phyloP scores from a whole-genome alignment of 2,888 invertebrate genomes.

The Azorinus chamasolen region DNA sequence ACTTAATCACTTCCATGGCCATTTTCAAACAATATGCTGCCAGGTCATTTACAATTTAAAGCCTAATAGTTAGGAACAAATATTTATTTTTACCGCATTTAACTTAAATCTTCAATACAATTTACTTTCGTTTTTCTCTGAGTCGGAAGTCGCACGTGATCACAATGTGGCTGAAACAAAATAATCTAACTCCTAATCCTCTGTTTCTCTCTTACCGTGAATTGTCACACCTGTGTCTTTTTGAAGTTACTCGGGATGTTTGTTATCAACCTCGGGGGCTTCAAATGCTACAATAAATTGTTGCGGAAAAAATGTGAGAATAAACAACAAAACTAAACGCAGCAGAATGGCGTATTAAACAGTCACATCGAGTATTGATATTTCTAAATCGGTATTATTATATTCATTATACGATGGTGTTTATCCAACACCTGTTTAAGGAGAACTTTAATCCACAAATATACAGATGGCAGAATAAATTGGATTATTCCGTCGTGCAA shows the following conservation, averaged over 20 bases:
- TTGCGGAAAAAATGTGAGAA: neutral
- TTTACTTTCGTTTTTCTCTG: too few relatives aligned
- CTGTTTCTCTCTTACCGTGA: neutral
- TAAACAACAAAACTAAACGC: slow-evolving; percentile 4
- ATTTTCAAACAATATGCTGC: too few relatives aligned
- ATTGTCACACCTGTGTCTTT: slow-evolving; percentile 27
- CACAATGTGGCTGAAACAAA: too few relatives aligned
- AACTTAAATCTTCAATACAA: neutral
- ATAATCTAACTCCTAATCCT: too few relatives aligned
- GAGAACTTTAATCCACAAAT: slow-evolving; percentile 28
- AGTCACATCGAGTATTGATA: slow-evolving; percentile 30
- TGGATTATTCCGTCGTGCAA: neutral
- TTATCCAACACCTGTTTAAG: slow-evolving; percentile 46
- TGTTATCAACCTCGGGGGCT: neutral
- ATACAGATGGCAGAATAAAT: slow-evolving; percentile 15
- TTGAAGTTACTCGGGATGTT: slow-evolving; percentile 20
- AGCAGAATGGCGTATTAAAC: neutral
- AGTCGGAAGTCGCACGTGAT: too few relatives aligned
- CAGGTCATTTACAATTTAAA: too few relatives aligned
- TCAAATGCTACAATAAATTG: neutral
- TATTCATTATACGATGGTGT: slow-evolving; percentile 43
- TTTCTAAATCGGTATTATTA: slow-evolving; percentile 35
- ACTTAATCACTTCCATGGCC: too few relatives aligned
- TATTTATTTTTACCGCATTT: slow-evolving; percentile 7
- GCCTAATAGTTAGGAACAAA: neutral